Evolutionary conservation across 2,113 vertebrate genomes (phyloP).

Genomic region (Siphamia tubifer): DNA sequence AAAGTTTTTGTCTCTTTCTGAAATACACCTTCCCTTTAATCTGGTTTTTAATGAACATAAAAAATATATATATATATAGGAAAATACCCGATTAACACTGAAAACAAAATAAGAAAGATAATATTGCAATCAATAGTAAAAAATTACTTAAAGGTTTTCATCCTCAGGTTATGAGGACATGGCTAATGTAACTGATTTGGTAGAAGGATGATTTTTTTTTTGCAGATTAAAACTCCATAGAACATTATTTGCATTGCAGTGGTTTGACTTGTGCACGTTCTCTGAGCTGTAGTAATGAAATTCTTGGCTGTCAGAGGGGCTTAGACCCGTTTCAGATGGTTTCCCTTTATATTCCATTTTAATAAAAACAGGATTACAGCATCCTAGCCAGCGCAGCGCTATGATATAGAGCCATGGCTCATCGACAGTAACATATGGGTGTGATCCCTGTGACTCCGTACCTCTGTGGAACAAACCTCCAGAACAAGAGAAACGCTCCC

Average conservation of each 20-base stretch:
- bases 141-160: too few relatives aligned
- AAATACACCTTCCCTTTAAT: too few relatives aligned
- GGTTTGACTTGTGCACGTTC: neutral
- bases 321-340: constrained; percentile 60
- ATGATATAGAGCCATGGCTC: constrained; percentile 40
- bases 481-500: constrained; percentile 4
- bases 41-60: too few relatives aligned
- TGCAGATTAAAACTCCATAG: neutral
- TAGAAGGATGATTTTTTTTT: neutral
- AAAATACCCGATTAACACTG: too few relatives aligned
- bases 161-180: too few relatives aligned
- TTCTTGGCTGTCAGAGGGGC: constrained; percentile 46
- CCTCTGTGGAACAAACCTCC: constrained; percentile 20
- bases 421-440: constrained; percentile 24
- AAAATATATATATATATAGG: too few relatives aligned
- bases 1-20: too few relatives aligned
- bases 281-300: constrained; percentile 57
- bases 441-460: constrained; percentile 9
- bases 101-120: too few relatives aligned
- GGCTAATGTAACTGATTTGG: neutral
- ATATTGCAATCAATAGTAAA: too few relatives aligned
- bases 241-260: neutral
- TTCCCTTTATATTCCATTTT: constrained; percentile 67
- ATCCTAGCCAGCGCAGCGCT: neutral
- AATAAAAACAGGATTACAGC: constrained; percentile 76